Percentiles rank a stretch among this genome's conserved stretches.
Evolutionary conservation across 2,888 invertebrate genomes (phyloP).

Genomic region (Tortrix viridana): DNA sequence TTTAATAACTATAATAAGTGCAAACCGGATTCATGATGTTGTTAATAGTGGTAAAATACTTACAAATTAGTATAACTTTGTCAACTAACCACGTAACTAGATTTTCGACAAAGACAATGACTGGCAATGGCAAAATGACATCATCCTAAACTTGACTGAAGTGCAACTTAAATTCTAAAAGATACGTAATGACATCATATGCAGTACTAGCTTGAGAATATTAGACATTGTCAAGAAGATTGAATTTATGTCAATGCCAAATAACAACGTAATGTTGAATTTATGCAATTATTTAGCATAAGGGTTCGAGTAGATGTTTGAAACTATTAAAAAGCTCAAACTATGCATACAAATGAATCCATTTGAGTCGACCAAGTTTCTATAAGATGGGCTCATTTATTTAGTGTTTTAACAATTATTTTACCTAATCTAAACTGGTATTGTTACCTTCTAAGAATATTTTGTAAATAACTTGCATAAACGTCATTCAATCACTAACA

Average conservation of each 20-base stretch:
- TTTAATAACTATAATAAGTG: too few species aligned
- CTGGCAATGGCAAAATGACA: not conserved
- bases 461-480: constrained; percentile 17
- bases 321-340: not conserved
- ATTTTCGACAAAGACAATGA: not conserved
- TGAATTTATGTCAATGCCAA: too few species aligned
- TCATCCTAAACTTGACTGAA: not conserved
- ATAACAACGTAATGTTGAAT: too few species aligned
- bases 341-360: too few species aligned
- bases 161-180: not conserved
- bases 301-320: too few species aligned
- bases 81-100: not conserved
- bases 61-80: not conserved
- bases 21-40: too few species aligned
- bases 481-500: constrained; percentile 8
- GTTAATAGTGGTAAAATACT: too few species aligned
- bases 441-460: not conserved
- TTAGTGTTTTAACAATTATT: too few species aligned
- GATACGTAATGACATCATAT: constrained; percentile 14
- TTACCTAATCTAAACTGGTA: not conserved
- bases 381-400: too few species aligned
- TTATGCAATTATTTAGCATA: too few species aligned
- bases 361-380: too few species aligned
- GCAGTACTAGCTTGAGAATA: not conserved
- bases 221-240: not conserved